A percentile compares a stretch with the other conserved stretches of the same genome.
Evolutionary conservation across 2,797 vertebrate genomes (phyloP).

Genomic region (Protosalanx chinensis): DNA sequence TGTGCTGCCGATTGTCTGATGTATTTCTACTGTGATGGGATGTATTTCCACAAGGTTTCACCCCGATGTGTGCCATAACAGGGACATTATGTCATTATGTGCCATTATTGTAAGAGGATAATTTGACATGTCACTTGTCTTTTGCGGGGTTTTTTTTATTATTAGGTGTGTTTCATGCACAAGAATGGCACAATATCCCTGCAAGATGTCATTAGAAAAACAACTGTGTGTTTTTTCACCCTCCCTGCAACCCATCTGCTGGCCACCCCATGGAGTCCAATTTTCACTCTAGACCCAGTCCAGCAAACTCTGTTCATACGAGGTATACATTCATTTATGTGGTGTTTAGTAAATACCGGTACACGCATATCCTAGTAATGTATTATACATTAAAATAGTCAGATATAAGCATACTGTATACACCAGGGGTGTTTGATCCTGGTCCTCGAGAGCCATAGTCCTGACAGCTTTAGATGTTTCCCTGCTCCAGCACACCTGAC

Average conservation of each 20-base stretch:
- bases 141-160: background rate
- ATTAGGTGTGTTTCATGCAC: constrained; percentile 4
- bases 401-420: too few species aligned
- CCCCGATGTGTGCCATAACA: background rate
- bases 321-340: constrained; percentile 11
- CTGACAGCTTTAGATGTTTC: too few species aligned
- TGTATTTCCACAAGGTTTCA: background rate
- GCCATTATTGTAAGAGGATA: background rate
- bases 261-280: constrained; percentile 22
- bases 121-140: background rate
- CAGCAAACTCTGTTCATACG: constrained; percentile 21
- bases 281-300: constrained; percentile 12
- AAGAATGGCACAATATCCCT: constrained; percentile 17
- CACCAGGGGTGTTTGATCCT: too few species aligned
- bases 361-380: too few species aligned
- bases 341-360: background rate
- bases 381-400: too few species aligned
- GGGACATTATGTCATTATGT: background rate
- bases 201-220: constrained; percentile 5
- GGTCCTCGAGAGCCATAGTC: too few species aligned
- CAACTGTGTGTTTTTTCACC: constrained; percentile 5
- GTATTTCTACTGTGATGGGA: background rate
- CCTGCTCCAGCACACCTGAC: too few species aligned
- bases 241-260: constrained; percentile 22
- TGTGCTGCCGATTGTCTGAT: background rate